Evolutionary conservation across 92 coral and sea anemone genomes (phyloP), one percentile per base, ranked within the genome.

Genomic region (Phymanthus crucifer): DNA sequence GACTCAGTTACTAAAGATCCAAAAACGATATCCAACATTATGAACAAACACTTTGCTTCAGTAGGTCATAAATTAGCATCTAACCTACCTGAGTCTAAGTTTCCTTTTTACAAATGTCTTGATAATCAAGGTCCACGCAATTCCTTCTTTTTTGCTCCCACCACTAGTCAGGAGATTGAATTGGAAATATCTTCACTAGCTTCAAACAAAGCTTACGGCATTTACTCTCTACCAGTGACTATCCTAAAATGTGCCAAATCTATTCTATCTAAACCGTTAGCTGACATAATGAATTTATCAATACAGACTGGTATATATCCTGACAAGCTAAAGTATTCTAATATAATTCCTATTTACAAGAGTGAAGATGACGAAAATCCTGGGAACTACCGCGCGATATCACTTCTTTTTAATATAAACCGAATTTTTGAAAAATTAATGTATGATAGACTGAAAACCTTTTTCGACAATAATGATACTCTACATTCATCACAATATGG

Each of bases 31-130:
- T 57, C 83, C 57, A 78, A 84, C 46, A 84, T 78, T 47, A 35
- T 84, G 65, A 84, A 84, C 32, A 72, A 77, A 26, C 88, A 78
- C 70, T 77, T 84, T 78, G 88, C 88, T 52, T 37, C 83, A 21
- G 65, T 84, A 19, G 88, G 88, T 27, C 56, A 79, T 26, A 85
- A 80, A 52, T 77, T 85, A 56, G 85, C 87, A 43, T n/a, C 81
- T 32, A 68, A 38, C 16, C 34, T 80, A 46, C 77, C 90, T 26
- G 36, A 83, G 32, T 81, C 90, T 46, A 26, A 31, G 38, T 67
- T 27, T 21, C 72, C 70, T 24, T 86, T 81, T 74, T 19, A 24
- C 37, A 47, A 68, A 40, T 86, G 66, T 50, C 66, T 81, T 26
- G 33, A 54, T 65, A 68, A 61, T 11, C 68, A 80, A 23, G 38